phyloP scores from a whole-genome alignment of 37 sponge, comb jelly and placozoan species.

The Geodia barretti region DNA sequence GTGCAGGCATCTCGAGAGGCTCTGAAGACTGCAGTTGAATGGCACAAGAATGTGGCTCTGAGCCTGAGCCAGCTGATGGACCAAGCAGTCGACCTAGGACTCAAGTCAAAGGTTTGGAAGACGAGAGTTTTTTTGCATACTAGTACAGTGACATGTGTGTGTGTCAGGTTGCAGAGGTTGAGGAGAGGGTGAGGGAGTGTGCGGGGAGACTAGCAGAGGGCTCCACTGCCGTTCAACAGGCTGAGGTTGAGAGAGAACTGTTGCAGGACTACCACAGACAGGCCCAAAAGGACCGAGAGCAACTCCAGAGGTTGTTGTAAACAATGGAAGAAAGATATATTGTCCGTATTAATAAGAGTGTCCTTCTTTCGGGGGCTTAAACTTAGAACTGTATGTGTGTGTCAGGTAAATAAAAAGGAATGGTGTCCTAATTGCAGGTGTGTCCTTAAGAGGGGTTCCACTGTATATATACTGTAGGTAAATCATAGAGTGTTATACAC shows the following conservation, averaged over 20 bases:
- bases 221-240: not conserved
- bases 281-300: not conserved
- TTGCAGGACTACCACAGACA: constrained; percentile 6
- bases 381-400: not conserved
- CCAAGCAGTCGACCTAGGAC: constrained; percentile 6
- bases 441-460: too few species aligned
- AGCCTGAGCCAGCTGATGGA: not conserved
- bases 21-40: not conserved
- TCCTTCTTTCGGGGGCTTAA: constrained; percentile 1
- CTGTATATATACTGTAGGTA: too few species aligned
- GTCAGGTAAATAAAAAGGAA: not conserved
- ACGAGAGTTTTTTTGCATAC: not conserved
- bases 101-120: constrained; percentile 27
- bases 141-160: not conserved
- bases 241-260: not conserved
- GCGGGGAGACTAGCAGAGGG: not conserved
- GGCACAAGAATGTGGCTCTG: not conserved
- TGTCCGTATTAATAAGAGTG: too few species aligned
- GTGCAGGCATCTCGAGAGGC: constrained; percentile 4
- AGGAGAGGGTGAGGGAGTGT: not conserved
- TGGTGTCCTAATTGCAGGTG: not conserved
- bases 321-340: too few species aligned
- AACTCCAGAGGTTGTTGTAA: constrained; percentile 17
- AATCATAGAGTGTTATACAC: too few species aligned
- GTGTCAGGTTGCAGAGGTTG: constrained; percentile 7